These are phyloP conservation scores for Petrocephalus sullivani DNA, from an alignment of 2,797 vertebrate genomes.

Conservation along the genomic window DNA sequence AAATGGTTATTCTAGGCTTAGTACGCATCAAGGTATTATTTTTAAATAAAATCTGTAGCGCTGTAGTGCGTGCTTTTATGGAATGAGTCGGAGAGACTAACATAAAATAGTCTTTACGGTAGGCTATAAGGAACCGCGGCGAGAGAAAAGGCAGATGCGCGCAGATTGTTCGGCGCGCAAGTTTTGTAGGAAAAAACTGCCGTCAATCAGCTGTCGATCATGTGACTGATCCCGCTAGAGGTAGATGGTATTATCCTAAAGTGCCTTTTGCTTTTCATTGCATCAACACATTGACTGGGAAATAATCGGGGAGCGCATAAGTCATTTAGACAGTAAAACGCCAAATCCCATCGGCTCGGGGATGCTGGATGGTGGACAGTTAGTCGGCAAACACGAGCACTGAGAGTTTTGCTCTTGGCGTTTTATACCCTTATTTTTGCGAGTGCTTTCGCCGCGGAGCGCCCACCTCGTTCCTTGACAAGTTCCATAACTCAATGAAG, in stretches of 20 bases:
- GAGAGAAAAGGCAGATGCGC: neutral
- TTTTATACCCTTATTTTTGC: slow-evolving; percentile 24
- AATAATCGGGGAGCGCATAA: neutral
- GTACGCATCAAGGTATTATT: neutral
- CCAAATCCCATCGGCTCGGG: neutral
- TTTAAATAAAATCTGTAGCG: neutral
- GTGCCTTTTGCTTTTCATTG: slow-evolving; percentile 49
- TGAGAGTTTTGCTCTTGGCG: slow-evolving; percentile 24
- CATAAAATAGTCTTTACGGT: neutral
- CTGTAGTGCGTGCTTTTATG: neutral
- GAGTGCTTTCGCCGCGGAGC: slow-evolving; percentile 23
- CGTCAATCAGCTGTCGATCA: slow-evolving; percentile 60
- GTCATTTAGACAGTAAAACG: neutral
- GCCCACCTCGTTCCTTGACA: neutral
- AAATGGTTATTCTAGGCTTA: neutral
- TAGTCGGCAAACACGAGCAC: neutral
- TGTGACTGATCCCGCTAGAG: slow-evolving; percentile 65
- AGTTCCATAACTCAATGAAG: slow-evolving; percentile 55
- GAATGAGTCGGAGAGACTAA: neutral
- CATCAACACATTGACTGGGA: slow-evolving; percentile 32
- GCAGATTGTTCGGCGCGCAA: slow-evolving; percentile 11
- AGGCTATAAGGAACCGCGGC: neutral
- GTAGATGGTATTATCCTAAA: slow-evolving; percentile 55
- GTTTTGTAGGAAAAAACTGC: slow-evolving; percentile 47
- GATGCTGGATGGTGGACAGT: neutral